Conservation (phyloP, 2,888 invertebrate genomes). For the Habrosyne pyritoides region DNA sequence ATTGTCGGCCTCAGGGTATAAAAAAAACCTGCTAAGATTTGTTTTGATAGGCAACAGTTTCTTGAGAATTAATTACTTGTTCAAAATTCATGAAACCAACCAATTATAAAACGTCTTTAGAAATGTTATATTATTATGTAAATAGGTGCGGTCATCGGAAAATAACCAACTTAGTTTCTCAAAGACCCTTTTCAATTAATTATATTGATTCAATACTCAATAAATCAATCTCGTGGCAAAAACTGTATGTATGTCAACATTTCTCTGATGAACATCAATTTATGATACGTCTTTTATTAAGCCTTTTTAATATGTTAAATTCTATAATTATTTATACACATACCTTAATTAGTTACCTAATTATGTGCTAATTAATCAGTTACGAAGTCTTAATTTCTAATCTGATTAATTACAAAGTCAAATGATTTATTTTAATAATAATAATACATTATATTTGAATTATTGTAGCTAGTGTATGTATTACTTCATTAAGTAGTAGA, state of each 20-base stretch:
- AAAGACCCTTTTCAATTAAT: not conserved
- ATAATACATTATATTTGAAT: too few species aligned
- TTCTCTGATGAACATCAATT: not conserved
- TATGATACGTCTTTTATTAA: not conserved
- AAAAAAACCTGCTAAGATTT: not conserved
- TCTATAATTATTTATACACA: too few species aligned
- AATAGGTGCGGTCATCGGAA: slow-evolving; percentile 4
- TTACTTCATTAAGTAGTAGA: too few species aligned
- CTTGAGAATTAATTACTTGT: slow-evolving; percentile 4
- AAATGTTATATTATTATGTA: slow-evolving; percentile 4
- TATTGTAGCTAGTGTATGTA: too few species aligned
- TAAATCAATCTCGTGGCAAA: not conserved
- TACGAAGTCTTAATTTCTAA: too few species aligned
- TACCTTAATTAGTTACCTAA: too few species aligned
- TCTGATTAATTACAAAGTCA: too few species aligned
- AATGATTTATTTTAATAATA: too few species aligned
- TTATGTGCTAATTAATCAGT: too few species aligned
- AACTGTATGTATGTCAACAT: not conserved
- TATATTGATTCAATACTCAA: not conserved
- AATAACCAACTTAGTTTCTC: not conserved
- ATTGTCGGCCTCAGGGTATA: too few species aligned
- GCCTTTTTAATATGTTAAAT: too few species aligned
- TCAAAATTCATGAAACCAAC: not conserved
- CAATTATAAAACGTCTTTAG: slow-evolving; percentile 3
- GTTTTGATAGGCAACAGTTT: not conserved